Conservation (phyloP, 1,140 invertebrate species). For the Conopomorpha cramerella region DNA sequence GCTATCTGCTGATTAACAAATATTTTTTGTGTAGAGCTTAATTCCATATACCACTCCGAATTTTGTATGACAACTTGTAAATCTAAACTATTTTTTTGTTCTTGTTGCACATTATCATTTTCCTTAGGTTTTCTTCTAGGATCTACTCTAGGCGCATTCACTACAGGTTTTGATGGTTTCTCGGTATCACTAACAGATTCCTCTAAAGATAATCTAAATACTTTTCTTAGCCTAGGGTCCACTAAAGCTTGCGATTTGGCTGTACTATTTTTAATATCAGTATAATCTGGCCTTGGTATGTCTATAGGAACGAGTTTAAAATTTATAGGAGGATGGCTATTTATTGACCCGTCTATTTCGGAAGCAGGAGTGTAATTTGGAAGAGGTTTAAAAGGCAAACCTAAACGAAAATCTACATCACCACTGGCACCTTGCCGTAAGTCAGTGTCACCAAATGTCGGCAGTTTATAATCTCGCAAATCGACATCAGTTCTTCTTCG, state of each 20-base stretch:
- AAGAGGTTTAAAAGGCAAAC: constrained; percentile 75
- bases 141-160: constrained; percentile 43
- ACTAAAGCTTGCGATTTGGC: constrained; percentile 71
- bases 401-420: constrained; percentile 75
- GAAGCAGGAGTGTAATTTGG: constrained; percentile 79
- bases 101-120: constrained; percentile 18
- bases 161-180: constrained; percentile 27
- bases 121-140: constrained; percentile 63
- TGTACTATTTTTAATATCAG: constrained; percentile 70
- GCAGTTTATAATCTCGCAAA: constrained; percentile 59
- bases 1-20: constrained; percentile 69
- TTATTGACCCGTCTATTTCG: constrained; percentile 82
- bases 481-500: constrained; percentile 62
- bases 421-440: constrained; percentile 55
- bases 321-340: constrained; percentile 72
- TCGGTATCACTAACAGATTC: constrained; percentile 61
- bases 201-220: constrained; percentile 67
- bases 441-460: constrained; percentile 60
- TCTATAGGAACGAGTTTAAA: constrained; percentile 71
- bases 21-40: constrained; percentile 70
- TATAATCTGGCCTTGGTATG: constrained; percentile 75
- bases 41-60: constrained; percentile 68
- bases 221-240: constrained; percentile 75
- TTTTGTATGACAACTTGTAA: constrained; percentile 64
- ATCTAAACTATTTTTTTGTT: constrained; percentile 52